Percentiles rank a stretch among this genome's conserved stretches.
Evolutionary conservation across 2,113 vertebrate genomes (phyloP).

Genomic region (Arenaria interpres): DNA sequence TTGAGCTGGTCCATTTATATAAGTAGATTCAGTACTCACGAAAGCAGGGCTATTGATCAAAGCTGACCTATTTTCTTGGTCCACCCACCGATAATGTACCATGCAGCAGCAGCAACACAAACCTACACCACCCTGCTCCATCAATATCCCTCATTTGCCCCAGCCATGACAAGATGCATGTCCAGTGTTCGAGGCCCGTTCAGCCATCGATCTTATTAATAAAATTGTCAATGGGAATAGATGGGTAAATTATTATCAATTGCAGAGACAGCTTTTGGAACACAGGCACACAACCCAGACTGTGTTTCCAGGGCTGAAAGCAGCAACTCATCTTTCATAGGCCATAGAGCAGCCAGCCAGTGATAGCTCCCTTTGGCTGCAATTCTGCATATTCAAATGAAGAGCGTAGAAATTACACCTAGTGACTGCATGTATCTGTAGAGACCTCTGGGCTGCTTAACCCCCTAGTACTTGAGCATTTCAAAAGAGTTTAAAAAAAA

Average conservation of each 20-base stretch:
- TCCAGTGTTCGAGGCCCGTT: not conserved
- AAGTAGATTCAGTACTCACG: not conserved
- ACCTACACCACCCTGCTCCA: not conserved
- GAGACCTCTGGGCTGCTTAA: not conserved
- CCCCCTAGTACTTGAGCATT: not conserved
- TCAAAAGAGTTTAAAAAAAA: not conserved
- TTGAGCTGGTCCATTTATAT: not conserved
- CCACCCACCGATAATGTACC: not conserved
- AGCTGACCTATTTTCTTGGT: constrained; percentile 59
- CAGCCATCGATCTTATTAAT: constrained; percentile 36
- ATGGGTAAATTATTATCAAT: not conserved
- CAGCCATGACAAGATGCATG: not conserved
- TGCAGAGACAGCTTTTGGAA: not conserved
- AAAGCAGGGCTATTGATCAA: constrained; percentile 48
- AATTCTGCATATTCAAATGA: not conserved
- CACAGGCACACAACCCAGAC: not conserved
- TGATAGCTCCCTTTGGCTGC: not conserved
- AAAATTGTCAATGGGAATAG: constrained; percentile 17
- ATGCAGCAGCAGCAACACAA: not conserved
- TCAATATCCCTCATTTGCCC: constrained; percentile 9
- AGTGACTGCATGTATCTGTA: not conserved
- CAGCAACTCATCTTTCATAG: not conserved
- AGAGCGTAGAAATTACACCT: not conserved
- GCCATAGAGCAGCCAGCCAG: not conserved
- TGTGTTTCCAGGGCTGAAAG: not conserved